Evolutionary conservation across 1,140 invertebrate species (phyloP).

Genomic region (Pogonomyrmex californicus): DNA sequence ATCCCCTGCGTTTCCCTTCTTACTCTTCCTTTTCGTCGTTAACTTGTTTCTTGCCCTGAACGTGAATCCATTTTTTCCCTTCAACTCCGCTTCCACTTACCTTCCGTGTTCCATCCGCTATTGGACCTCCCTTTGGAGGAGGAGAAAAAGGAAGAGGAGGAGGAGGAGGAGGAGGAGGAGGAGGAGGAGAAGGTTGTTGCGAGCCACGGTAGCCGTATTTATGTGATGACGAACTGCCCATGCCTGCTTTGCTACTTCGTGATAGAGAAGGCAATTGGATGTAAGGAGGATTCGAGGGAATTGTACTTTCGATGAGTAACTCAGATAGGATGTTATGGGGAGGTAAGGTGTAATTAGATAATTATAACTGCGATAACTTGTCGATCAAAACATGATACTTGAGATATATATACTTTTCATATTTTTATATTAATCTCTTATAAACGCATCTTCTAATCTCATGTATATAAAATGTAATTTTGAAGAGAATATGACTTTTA

Average conservation of each 20-base stretch:
- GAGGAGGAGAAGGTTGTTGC: slow-evolving; percentile 37
- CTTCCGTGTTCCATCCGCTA: slow-evolving; percentile 67
- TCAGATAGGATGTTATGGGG: slow-evolving; percentile 11
- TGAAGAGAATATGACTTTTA: not conserved
- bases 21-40: slow-evolving; percentile 63
- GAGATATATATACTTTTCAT: not conserved
- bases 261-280: slow-evolving; percentile 39
- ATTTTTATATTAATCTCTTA: not conserved
- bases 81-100: slow-evolving; percentile 48
- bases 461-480: not conserved
- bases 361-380: slow-evolving; percentile 41
- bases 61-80: slow-evolving; percentile 61
- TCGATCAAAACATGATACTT: not conserved
- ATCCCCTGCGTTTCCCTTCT: not conserved
- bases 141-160: not conserved
- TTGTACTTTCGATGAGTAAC: slow-evolving; percentile 30
- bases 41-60: slow-evolving; percentile 67
- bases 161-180: slow-evolving; percentile 1
- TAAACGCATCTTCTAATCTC: not conserved
- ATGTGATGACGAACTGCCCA: slow-evolving; percentile 55
- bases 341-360: slow-evolving; percentile 52
- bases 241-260: not conserved
- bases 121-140: slow-evolving; percentile 30
- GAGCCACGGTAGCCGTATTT: slow-evolving; percentile 44
- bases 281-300: slow-evolving; percentile 35